A percentile compares a stretch with the other conserved stretches of the same genome.
Evolutionary conservation across 2,113 vertebrate genomes (phyloP).

Genomic region (Microcebus jonahi): DNA sequence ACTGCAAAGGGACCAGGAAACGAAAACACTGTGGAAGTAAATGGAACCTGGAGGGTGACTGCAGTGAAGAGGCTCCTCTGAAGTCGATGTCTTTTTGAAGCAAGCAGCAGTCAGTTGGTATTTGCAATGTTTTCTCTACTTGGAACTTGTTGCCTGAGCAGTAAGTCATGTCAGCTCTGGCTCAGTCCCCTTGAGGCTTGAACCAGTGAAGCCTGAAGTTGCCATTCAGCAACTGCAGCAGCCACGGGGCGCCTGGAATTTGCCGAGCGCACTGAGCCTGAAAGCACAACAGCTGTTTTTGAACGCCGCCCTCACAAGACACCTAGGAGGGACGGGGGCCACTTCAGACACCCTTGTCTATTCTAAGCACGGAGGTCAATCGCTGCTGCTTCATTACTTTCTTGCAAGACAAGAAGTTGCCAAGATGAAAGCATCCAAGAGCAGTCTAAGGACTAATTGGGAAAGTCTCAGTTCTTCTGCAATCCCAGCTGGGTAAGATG

Average conservation of each 20-base stretch:
- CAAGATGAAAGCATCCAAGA: slow-evolving; percentile 25
- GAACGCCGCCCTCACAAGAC: slow-evolving; percentile 83
- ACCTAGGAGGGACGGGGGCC: slow-evolving; percentile 74
- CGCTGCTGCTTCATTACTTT: slow-evolving; percentile 72
- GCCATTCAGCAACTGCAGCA: slow-evolving; percentile 80
- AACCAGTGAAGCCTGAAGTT: slow-evolving; percentile 83
- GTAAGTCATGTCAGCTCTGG: slow-evolving; percentile 80
- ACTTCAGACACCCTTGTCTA: slow-evolving; percentile 78
- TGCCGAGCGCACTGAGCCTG: slow-evolving; percentile 84
- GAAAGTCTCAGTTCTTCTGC: background rate
- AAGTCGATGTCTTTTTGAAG: slow-evolving; percentile 67
- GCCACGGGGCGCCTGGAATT: slow-evolving; percentile 85
- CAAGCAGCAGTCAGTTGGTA: slow-evolving; percentile 72
- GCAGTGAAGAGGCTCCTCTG: slow-evolving; percentile 27
- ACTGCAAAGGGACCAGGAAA: background rate
- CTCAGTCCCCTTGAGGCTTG: slow-evolving; percentile 78
- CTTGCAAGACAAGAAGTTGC: slow-evolving; percentile 72
- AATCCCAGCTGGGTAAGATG: background rate
- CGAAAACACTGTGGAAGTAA: background rate
- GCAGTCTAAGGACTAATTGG: background rate
- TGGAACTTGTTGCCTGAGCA: slow-evolving; percentile 77
- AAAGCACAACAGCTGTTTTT: slow-evolving; percentile 85
- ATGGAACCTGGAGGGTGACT: accelerated
- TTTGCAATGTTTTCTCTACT: slow-evolving; percentile 84
- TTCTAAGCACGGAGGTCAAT: slow-evolving; percentile 73